These are phyloP conservation scores for Eupleurogrammus muticus DNA, from an alignment of 2,797 vertebrate genomes.

Conservation along the genomic window DNA sequence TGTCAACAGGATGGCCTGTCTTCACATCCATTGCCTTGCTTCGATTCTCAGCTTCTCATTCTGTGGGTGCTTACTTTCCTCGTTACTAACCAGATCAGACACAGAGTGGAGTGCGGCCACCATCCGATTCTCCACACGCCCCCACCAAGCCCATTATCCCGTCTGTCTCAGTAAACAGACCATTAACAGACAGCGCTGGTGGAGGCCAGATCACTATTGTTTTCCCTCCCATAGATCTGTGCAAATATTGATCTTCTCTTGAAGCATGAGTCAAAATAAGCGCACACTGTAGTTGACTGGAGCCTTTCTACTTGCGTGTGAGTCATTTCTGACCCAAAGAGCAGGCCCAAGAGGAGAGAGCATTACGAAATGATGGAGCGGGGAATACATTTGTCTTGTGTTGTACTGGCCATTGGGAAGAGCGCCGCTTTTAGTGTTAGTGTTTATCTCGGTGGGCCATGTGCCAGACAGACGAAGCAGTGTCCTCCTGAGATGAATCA, in stretches of 20 bases:
- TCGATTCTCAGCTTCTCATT: conserved; percentile 37
- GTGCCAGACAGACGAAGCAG: conserved; percentile 63
- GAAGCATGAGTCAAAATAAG: conserved; percentile 81
- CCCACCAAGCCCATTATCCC: conserved; percentile 80
- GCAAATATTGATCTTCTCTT: conserved; percentile 84
- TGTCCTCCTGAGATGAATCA: conserved; percentile 58
- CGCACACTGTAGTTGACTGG: conserved; percentile 62
- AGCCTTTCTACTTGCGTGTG: conserved; percentile 73
- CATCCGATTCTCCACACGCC: conserved; percentile 63
- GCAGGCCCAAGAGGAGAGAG: conserved; percentile 39
- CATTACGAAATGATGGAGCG: conserved; percentile 44
- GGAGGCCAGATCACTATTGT: conserved; percentile 81
- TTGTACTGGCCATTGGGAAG: conserved; percentile 65
- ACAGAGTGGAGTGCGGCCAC: conserved; percentile 62
- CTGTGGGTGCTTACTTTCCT: conserved; percentile 38
- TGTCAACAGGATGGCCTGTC: conserved; percentile 63
- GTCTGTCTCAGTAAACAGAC: conserved; percentile 81
- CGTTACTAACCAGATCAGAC: conserved; percentile 70
- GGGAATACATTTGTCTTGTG: conserved; percentile 52
- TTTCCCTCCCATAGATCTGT: conserved; percentile 78
- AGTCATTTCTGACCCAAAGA: conserved; percentile 71
- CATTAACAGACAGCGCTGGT: conserved; percentile 81
- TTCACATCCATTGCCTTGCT: conserved; percentile 48
- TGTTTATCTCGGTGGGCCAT: conserved; percentile 60
- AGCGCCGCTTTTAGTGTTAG: conserved; percentile 69